A percentile compares a stretch with the other conserved stretches of the same genome.
Conservation (phyloP, 2,797 vertebrate species). For the Phrynocephalus guinanensis region DNA sequence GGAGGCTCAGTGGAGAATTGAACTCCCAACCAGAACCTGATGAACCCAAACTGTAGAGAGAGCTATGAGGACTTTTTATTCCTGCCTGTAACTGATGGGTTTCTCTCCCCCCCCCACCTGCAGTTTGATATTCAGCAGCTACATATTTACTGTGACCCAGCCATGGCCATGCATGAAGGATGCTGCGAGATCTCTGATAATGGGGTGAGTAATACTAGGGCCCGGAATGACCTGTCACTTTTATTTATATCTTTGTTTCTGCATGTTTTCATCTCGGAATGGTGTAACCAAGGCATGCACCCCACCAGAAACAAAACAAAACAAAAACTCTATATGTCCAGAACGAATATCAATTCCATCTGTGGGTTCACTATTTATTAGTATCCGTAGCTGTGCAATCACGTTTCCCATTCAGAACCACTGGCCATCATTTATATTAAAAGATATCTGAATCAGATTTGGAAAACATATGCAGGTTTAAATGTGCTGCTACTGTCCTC, state of each 20-base stretch:
- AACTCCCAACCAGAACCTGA: background rate
- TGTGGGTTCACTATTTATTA: background rate
- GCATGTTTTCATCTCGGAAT: background rate
- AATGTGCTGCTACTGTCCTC: too few relatives aligned
- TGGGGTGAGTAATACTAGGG: constrained; percentile 79
- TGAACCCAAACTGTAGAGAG: background rate
- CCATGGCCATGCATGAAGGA: constrained; percentile 87
- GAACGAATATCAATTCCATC: background rate
- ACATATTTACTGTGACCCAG: constrained; percentile 89
- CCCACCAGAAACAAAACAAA: background rate
- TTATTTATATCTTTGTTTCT: background rate
- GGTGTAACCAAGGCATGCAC: background rate
- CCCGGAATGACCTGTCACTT: background rate
- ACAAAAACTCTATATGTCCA: background rate
- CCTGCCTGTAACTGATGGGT: background rate
- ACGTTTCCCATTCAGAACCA: background rate
- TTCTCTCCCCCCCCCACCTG: background rate
- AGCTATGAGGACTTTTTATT: too few relatives aligned
- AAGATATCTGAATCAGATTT: background rate
- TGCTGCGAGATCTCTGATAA: constrained; percentile 92
- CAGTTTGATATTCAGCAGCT: constrained; percentile 94
- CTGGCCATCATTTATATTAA: background rate
- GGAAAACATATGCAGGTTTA: background rate
- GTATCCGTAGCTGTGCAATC: background rate
- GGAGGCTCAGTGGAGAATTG: too few relatives aligned